A percentile compares a stretch with the other conserved stretches of the same genome.
phyloP scores from a whole-genome alignment of 2,888 invertebrate genomes.

The Oscheius sp. region DNA sequence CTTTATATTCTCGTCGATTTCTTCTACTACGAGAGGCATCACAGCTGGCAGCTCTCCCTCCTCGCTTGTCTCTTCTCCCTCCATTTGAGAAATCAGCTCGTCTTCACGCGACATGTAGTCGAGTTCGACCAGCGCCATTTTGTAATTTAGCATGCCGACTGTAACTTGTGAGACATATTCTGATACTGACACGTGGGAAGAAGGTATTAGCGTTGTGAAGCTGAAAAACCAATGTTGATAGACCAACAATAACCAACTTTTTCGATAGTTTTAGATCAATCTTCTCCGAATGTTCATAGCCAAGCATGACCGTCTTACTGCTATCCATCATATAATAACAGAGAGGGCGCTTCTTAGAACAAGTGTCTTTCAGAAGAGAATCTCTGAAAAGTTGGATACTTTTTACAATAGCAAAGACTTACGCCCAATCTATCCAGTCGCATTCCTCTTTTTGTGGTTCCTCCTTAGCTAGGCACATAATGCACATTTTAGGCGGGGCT shows the following conservation, averaged over 20 bases:
- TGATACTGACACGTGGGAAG: conserved; percentile 29
- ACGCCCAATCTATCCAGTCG: conserved; percentile 53
- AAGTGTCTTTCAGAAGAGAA: conserved; percentile 22
- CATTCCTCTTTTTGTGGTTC: conserved; percentile 16
- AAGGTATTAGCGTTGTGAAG: conserved; percentile 33
- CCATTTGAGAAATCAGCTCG: conserved; percentile 7
- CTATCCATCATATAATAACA: conserved; percentile 40
- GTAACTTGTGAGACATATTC: conserved; percentile 42
- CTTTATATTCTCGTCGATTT: conserved; percentile 44
- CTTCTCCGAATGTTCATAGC: conserved; percentile 25
- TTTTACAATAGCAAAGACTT: not conserved
- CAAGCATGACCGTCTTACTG: conserved; percentile 38
- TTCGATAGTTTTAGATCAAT: conserved; percentile 16
- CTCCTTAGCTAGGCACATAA: conserved; percentile 34
- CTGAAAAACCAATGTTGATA: conserved; percentile 36
- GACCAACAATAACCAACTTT: conserved; percentile 38
- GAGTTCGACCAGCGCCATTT: conserved; percentile 46
- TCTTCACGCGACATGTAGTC: conserved; percentile 37
- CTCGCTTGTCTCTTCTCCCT: conserved; percentile 17
- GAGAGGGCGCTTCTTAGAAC: conserved; percentile 36
- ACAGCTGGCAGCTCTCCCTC: conserved; percentile 32
- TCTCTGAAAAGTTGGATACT: not conserved
- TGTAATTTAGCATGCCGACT: conserved; percentile 49
- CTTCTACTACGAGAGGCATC: conserved; percentile 10
- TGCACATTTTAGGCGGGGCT: conserved; percentile 37